Evolutionary conservation across 2,888 invertebrate genomes (phyloP).

Genomic region (Dicyrtomina minuta): DNA sequence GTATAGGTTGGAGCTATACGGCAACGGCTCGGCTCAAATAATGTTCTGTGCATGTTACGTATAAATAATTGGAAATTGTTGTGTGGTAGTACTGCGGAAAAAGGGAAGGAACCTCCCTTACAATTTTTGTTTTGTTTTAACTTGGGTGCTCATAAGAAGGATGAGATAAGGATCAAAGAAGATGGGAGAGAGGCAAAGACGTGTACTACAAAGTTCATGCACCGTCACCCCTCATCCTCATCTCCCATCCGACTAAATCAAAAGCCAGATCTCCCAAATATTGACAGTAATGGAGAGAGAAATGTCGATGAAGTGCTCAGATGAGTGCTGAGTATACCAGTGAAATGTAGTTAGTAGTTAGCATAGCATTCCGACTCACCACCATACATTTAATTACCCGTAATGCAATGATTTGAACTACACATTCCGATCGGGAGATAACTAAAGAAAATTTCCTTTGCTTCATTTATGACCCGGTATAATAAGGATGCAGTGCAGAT

Average conservation of each 20-base stretch:
- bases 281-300: conserved; percentile 24
- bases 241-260: neutral
- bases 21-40: too few species aligned
- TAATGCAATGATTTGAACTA: conserved; percentile 21
- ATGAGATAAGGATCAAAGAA: neutral
- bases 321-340: conserved; percentile 15
- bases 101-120: too few species aligned
- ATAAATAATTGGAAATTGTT: too few species aligned
- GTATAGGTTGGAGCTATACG: too few species aligned
- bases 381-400: conserved; percentile 27
- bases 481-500: too few species aligned
- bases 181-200: neutral
- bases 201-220: neutral
- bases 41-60: too few species aligned
- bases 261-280: conserved; percentile 1
- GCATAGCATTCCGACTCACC: conserved; percentile 3
- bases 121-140: too few species aligned
- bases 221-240: neutral
- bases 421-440: conserved; percentile 23
- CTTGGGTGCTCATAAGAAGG: too few species aligned
- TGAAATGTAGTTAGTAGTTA: conserved; percentile 3
- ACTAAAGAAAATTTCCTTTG: neutral
- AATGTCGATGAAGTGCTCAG: conserved; percentile 25
- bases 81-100: too few species aligned
- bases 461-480: neutral